Conservation (phyloP, 2,888 invertebrate species). For the Lochmaea crataegi region DNA sequence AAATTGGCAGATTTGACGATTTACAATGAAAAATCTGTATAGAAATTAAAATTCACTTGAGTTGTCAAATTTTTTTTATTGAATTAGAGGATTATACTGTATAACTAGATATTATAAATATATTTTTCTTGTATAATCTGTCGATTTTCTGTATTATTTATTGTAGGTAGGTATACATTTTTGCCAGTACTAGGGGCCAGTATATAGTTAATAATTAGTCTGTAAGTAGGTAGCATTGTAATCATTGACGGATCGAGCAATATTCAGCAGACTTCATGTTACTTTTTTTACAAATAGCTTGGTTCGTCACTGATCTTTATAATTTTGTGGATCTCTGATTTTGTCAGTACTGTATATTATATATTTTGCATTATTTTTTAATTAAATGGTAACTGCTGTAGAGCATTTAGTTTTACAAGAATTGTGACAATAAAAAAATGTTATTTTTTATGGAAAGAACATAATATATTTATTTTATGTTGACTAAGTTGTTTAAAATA, state of each 20-base stretch:
- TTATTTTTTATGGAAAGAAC: conserved; percentile 48
- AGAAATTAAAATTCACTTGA: too few relatives aligned
- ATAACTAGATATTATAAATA: background rate
- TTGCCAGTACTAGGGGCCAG: conserved; percentile 60
- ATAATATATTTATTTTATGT: conserved; percentile 55
- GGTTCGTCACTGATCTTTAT: background rate
- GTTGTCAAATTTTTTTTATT: too few relatives aligned
- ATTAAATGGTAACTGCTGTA: conserved; percentile 34
- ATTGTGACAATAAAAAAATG: conserved; percentile 45
- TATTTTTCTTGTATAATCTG: background rate
- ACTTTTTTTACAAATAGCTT: background rate
- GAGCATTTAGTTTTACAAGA: conserved; percentile 43
- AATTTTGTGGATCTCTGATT: conserved; percentile 45
- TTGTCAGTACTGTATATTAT: conserved; percentile 42
- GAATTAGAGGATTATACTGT: background rate
- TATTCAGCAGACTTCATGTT: background rate
- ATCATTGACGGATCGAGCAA: conserved; percentile 20
- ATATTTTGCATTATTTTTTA: conserved; percentile 28
- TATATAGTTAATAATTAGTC: conserved; percentile 49
- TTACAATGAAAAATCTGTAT: too few relatives aligned
- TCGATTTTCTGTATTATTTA: conserved; percentile 21
- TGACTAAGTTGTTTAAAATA: conserved; percentile 55
- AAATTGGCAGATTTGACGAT: too few relatives aligned
- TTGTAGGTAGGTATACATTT: conserved; percentile 37
- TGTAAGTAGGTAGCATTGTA: conserved; percentile 32